Percentiles rank a stretch among this genome's conserved stretches.
Evolutionary conservation across 2,888 invertebrate genomes (phyloP).

Genomic region (Auanema freiburgensis): DNA sequence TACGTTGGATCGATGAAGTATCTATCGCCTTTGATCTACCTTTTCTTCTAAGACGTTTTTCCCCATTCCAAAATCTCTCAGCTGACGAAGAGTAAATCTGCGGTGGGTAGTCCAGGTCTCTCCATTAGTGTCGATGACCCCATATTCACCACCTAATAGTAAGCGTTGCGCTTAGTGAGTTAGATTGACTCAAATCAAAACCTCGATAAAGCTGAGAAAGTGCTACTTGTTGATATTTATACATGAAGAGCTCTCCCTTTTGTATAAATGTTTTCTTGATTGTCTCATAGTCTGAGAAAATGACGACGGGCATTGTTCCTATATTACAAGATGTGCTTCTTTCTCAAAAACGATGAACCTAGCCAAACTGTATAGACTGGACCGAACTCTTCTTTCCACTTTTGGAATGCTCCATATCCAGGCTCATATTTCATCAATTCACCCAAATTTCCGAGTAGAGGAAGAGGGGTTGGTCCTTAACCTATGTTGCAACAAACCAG

Average conservation of each 20-base stretch:
- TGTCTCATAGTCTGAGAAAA: no score
- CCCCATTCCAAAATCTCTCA: conserved; percentile 41
- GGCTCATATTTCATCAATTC: conserved; percentile 22
- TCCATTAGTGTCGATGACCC: conserved; percentile 33
- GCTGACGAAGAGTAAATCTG: conserved; percentile 30
- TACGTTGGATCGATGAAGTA: no score
- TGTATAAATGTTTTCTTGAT: no score
- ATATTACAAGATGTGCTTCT: no score
- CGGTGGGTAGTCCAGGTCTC: conserved; percentile 34
- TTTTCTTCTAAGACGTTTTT: conserved; percentile 34
- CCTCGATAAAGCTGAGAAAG: no score
- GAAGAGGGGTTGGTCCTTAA: conserved; percentile 26
- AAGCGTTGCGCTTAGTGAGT: no score
- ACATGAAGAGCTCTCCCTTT: no score
- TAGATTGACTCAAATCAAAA: no score
- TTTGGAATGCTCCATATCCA: conserved; percentile 12
- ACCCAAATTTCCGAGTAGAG: conserved; percentile 26
- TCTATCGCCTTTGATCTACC: no score
- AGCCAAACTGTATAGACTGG: conserved; percentile 34
- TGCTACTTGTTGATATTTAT: no score
- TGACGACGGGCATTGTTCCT: no score
- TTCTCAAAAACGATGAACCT: conserved; percentile 16
- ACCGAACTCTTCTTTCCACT: conserved; percentile 23
- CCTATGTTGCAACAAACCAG: no score
- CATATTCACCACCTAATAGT: conserved; percentile 21